Evolutionary conservation across 2,888 invertebrate species (phyloP), one percentile per base, ranked within the genome.

Genomic region (Enchytraeus crypticus): DNA sequence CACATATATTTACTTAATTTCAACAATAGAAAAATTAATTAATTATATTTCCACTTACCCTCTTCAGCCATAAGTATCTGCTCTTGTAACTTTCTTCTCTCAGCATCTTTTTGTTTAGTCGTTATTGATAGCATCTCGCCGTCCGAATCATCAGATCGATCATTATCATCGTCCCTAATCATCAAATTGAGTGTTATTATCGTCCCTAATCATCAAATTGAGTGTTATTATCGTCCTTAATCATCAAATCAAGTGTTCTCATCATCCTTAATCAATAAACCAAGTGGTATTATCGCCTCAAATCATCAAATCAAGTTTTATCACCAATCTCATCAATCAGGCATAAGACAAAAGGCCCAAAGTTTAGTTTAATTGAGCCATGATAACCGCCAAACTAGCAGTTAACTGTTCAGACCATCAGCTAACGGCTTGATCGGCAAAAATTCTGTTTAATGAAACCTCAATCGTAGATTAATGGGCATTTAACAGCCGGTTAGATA

Each of bases 91-190:
- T 86, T 84, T 77, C 89, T 87, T 68, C 87, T 84, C 72, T 89
- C 89, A 66, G 86, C 84, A 71, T 86, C 84, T 76, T 87, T 86
- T 64, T 87, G 86, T 73, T 92, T 86, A 2, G 90, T 87, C 56
- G 88, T 43, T 84, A 95, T 92, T 73, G 89, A 88, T 59, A 95
- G 86, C 70, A 92, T 73, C 58, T 87, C 88, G 29, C 46, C 49
- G 66, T 89, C 88, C 65, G 89, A 89, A 60, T 77, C 75, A 63
- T 90, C 91, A 70, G 87, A 87, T 57, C 86, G 87, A 57, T 88
- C 88, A 77, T 88, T 86, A 58, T 87, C 88, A 74, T 89, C 89
- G 74, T 92, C 92, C 56, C 79, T 78, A 34, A 1, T 30, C 14
- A 33, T 27, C 21, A n/a, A 33, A n/a, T 23, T n/a, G 87, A 57